A percentile compares a stretch with the other conserved stretches of the same genome.
Evolutionary conservation across 2,113 vertebrate species (phyloP).

Genomic region (Panthera leo): DNA sequence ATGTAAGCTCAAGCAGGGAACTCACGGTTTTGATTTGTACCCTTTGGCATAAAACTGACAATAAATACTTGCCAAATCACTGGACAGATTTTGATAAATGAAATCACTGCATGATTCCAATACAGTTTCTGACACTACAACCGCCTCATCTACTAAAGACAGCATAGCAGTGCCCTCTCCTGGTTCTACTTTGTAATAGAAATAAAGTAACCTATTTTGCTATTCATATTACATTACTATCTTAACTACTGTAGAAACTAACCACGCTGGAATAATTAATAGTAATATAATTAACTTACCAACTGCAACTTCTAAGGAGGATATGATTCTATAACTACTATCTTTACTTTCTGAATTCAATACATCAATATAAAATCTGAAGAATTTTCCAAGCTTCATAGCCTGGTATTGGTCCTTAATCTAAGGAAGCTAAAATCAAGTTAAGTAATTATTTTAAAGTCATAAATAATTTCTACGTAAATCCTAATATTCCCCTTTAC

Average conservation of each 20-base stretch:
- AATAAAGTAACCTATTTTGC: not conserved
- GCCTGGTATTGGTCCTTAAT: not conserved
- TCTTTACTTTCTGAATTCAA: constrained; percentile 13
- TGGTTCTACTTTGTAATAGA: constrained; percentile 47
- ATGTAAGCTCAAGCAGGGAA: not conserved
- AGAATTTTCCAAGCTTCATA: not conserved
- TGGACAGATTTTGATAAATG: not conserved
- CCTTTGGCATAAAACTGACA: not conserved
- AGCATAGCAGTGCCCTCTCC: constrained; percentile 66
- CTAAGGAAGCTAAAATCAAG: not conserved
- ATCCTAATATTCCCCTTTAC: not conserved
- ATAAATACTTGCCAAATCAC: constrained; percentile 6
- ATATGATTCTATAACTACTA: not conserved
- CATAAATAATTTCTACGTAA: not conserved
- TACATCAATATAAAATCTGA: constrained; percentile 12
- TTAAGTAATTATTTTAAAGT: not conserved
- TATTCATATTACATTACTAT: not conserved
- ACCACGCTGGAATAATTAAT: not conserved
- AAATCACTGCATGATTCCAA: not conserved
- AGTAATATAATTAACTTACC: constrained; percentile 10
- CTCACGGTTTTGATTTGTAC: not conserved
- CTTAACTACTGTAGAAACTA: not conserved
- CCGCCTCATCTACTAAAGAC: not conserved
- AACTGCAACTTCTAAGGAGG: not conserved
- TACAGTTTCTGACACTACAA: not conserved